These are phyloP conservation scores for Timema podura DNA, from an alignment of 2,888 invertebrate species.

Conservation along the genomic window DNA sequence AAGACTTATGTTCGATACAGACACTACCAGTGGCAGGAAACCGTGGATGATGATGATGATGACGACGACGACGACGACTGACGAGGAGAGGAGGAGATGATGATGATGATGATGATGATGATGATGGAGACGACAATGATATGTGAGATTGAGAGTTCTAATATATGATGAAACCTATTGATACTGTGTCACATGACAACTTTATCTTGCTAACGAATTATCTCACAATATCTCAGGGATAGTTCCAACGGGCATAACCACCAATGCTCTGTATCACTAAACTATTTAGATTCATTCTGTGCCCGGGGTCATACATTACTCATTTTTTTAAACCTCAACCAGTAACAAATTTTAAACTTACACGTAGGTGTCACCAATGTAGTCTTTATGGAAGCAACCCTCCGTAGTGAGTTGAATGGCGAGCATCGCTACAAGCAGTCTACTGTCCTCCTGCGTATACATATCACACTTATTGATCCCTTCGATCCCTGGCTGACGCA, in stretches of 20 bases:
- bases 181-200: background rate
- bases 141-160: background rate
- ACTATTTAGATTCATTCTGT: no score
- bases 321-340: no score
- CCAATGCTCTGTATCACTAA: no score
- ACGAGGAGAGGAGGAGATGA: background rate
- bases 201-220: no score
- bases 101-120: background rate
- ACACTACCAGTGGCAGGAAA: no score
- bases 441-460: constrained; percentile 25
- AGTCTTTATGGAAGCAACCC: constrained; percentile 34
- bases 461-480: constrained; percentile 26
- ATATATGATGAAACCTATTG: background rate
- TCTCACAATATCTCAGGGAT: no score
- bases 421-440: constrained; percentile 29
- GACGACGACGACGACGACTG: background rate
- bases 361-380: constrained; percentile 32
- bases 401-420: constrained; percentile 30
- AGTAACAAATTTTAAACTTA: no score
- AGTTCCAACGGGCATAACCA: no score
- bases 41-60: no score
- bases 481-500: background rate
- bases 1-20: background rate
- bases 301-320: no score
- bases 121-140: background rate